phyloP scores from a whole-genome alignment of 2,888 invertebrate species.

The Cheilosia scutellata region DNA sequence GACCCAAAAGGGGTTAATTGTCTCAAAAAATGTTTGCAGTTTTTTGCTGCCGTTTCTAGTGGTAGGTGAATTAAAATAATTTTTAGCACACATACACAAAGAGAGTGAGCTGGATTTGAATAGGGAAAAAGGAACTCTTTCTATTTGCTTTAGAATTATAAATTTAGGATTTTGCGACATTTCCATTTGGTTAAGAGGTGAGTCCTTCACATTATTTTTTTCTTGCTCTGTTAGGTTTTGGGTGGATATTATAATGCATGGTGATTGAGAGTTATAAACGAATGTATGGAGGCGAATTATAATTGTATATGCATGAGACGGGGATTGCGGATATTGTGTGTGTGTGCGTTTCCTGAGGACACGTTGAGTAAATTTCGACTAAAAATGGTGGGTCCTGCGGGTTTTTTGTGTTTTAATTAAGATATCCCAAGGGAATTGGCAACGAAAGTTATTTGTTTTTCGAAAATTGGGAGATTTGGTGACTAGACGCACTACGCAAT shows the following conservation, averaged over 20 bases:
- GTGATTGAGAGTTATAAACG: constrained; percentile 50
- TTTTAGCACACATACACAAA: constrained; percentile 21
- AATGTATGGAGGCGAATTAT: constrained; percentile 14
- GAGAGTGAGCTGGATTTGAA: constrained; percentile 33
- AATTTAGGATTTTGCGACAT: constrained; percentile 76
- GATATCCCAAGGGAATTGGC: constrained; percentile 9
- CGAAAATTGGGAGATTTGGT: neutral
- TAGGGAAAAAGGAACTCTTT: constrained; percentile 44
- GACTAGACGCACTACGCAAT: neutral
- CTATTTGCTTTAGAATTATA: constrained; percentile 76
- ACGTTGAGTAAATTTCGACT: constrained; percentile 21
- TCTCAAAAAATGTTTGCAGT: constrained; percentile 50
- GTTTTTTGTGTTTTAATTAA: constrained; percentile 59
- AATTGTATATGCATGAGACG: constrained; percentile 52
- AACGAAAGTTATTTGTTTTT: constrained; percentile 14
- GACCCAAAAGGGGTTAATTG: constrained; percentile 73
- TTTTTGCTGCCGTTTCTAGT: constrained; percentile 49
- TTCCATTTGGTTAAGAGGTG: constrained; percentile 60
- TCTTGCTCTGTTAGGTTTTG: constrained; percentile 8
- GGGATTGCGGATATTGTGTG: constrained; percentile 20
- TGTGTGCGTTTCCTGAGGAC: neutral
- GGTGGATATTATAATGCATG: constrained; percentile 49
- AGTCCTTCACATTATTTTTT: constrained; percentile 12
- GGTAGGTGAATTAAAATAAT: constrained; percentile 65
- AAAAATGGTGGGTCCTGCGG: constrained; percentile 1